phyloP scores from a whole-genome alignment of 2,113 vertebrate species.

The Ptyas mucosa region DNA sequence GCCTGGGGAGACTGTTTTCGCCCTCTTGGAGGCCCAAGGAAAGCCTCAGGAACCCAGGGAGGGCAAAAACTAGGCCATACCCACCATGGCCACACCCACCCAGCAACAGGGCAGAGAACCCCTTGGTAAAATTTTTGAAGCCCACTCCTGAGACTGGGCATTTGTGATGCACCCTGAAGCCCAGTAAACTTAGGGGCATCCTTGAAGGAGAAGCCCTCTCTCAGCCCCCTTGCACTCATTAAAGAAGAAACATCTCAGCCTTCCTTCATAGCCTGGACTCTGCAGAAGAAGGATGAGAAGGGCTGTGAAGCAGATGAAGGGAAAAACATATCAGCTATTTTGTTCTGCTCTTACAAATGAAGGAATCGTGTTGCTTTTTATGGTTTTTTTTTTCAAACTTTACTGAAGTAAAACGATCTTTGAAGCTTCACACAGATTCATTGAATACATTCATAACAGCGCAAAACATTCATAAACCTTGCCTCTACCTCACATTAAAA shows the following conservation, averaged over 20 bases:
- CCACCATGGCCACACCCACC: too few relatives aligned
- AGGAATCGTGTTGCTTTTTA: background rate
- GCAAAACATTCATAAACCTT: background rate
- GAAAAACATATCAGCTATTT: background rate
- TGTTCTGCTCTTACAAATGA: background rate
- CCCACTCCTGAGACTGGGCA: background rate
- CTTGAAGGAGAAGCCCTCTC: background rate
- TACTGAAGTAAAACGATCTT: background rate
- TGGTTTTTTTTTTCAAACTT: background rate
- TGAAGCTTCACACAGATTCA: background rate
- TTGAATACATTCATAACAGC: background rate
- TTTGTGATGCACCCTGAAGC: background rate
- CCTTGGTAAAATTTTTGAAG: too few relatives aligned
- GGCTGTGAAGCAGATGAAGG: background rate
- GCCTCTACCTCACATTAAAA: background rate
- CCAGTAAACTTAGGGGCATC: background rate
- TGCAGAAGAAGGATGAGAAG: background rate
- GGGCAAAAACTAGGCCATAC: too few relatives aligned
- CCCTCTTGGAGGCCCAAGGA: too few relatives aligned
- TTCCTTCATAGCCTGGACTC: background rate
- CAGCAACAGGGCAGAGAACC: too few relatives aligned
- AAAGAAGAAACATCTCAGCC: background rate
- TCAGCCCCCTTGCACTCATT: background rate
- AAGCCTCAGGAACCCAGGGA: too few relatives aligned
- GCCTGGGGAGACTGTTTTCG: too few relatives aligned